Base-by-base conservation (phyloP, 2,888 invertebrate species). In the Apomyelois bistriatella region DNA sequence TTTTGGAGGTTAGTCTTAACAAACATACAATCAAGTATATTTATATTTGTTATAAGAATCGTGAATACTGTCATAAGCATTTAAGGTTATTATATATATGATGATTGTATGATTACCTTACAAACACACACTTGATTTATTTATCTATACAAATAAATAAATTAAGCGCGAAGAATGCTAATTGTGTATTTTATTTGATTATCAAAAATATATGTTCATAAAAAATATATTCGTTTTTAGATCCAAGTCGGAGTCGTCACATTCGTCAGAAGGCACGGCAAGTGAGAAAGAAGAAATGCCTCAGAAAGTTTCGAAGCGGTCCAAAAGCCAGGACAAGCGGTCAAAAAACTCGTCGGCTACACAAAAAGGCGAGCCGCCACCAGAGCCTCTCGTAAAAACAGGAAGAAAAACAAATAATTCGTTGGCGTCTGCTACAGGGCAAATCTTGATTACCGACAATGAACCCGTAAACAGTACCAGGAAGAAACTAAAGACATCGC, bases 341-440 rank as follows among this genome's bases (percentile, higher is more conserved):
- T 79, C 83, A 72, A 88, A 86, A 81, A 83, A 79, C 65, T 79
- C 81, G 0, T 72, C 85, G 1, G 62, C 76, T 28, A 74, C 78
- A 5, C 74, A 82, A 47, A 90, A 87, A 68, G 82, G 81, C 42
- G 87, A 85, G 63, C 86, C 82, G 3, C 84, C 82, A 9, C 85
- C 87, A 65, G 82, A 81, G 17, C 78, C 75, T 1, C 82, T 82
- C 0, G 70, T 85, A 13, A 86, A 85, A 61, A 87, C 91, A 1
- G 96, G 96, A 52, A 91, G 96, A 56, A 96, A 96, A 82, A 97
- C 96, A 8, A 97, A 97, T 74, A 96, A 96, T 81, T 96, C 96
- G 0, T 87, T 97, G 47, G 95, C 96, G 1, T 95, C 95, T 9
- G 94, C 95, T 49, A 95, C 96, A 1, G 96, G 96, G 28, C 95